Percentiles rank a stretch among this genome's conserved stretches.
Conservation (phyloP, 2,113 vertebrate genomes). For the Furnarius figulus region DNA sequence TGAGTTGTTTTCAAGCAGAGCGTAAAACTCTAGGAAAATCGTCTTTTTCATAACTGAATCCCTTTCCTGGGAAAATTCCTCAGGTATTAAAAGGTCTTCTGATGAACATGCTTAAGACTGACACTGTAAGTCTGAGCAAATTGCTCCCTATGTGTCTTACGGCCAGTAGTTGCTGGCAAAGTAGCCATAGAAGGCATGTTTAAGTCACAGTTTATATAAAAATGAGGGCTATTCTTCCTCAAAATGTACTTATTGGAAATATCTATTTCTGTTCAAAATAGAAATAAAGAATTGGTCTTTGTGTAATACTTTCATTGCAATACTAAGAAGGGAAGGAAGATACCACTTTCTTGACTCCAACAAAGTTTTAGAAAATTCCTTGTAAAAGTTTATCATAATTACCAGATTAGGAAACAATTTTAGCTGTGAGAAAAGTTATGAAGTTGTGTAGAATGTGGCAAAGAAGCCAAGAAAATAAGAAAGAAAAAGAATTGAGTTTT, state of each 20-base stretch:
- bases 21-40: neutral
- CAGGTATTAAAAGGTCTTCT: neutral
- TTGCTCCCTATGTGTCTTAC: neutral
- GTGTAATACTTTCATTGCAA: neutral
- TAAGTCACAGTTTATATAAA: neutral
- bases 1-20: neutral
- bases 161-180: neutral
- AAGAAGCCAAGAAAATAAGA: neutral
- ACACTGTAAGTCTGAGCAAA: neutral
- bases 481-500: neutral
- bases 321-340: neutral
- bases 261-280: neutral
- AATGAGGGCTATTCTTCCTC: neutral
- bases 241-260: neutral
- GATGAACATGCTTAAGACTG: neutral
- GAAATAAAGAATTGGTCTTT: neutral
- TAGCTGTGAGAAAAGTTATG: no score
- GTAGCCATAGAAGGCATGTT: neutral
- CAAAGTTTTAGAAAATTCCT: neutral
- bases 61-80: neutral
- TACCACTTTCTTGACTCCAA: neutral
- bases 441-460: neutral
- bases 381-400: neutral
- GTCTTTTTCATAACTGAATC: neutral
- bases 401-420: neutral